phyloP scores from a whole-genome alignment of 1,140 invertebrate species.

The Melanaphis sacchari region DNA sequence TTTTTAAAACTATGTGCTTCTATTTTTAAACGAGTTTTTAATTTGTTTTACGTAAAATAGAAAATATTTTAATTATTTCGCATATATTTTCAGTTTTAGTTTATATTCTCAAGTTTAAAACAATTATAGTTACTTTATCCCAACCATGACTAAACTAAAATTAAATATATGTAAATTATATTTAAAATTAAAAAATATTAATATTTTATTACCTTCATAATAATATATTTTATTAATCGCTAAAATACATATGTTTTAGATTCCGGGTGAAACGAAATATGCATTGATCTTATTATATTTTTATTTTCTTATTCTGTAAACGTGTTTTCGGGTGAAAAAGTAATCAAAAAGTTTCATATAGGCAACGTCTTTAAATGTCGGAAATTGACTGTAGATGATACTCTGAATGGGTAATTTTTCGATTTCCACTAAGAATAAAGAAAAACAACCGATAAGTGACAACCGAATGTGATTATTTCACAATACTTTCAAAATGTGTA shows the following conservation, averaged over 20 bases:
- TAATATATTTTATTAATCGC: neutral
- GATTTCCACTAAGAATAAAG: neutral
- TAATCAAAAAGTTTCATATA: neutral
- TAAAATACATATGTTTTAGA: neutral
- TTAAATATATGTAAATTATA: neutral
- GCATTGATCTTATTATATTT: neutral
- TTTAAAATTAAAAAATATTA: neutral
- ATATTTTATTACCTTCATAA: neutral
- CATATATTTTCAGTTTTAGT: neutral
- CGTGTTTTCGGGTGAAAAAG: neutral
- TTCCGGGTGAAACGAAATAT: neutral
- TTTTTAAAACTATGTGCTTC: neutral
- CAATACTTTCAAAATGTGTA: neutral
- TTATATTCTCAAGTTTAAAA: neutral
- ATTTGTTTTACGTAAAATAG: neutral
- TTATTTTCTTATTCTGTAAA: neutral
- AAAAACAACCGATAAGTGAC: neutral
- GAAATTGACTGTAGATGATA: neutral
- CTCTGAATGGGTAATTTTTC: neutral
- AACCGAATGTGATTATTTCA: neutral
- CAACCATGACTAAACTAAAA: neutral
- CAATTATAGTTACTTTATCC: neutral
- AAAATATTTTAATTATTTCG: neutral
- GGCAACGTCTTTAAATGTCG: neutral
- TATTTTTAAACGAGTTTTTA: neutral